phyloP scores from a whole-genome alignment of 2,797 vertebrate genomes.

The Rhabdomys pumilio region DNA sequence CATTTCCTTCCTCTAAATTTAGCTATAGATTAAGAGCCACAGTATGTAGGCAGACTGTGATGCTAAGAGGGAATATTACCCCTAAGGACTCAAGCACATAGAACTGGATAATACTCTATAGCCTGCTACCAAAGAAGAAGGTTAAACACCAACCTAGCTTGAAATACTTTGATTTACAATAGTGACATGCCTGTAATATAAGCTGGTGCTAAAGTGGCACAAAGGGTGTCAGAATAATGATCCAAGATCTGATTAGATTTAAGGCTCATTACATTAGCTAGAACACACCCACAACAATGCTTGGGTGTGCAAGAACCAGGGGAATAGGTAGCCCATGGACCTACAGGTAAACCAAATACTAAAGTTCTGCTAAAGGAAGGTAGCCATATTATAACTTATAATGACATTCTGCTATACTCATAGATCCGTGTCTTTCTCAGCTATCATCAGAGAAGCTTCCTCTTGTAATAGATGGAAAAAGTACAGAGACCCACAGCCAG shows the following conservation, averaged over 20 bases:
- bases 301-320: neutral
- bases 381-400: no score
- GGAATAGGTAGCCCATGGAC: neutral
- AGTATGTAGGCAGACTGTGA: neutral
- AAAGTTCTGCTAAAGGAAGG: neutral
- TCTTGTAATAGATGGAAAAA: neutral
- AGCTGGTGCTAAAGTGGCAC: no score
- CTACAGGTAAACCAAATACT: neutral
- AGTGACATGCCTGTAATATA: neutral
- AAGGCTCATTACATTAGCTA: no score
- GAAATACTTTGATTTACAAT: neutral
- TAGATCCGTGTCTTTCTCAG: neutral
- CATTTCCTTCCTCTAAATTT: constrained; percentile 19
- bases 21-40: neutral
- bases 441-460: neutral
- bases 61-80: neutral
- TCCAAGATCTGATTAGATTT: neutral
- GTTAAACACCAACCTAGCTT: neutral
- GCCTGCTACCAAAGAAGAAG: neutral
- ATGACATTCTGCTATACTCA: neutral
- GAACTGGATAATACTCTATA: no score
- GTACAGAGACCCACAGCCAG: neutral
- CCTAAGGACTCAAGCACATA: no score
- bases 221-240: neutral
- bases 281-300: neutral